These are phyloP conservation scores for Belgica antarctica DNA, from an alignment of 2,888 invertebrate genomes.

Conservation along the genomic window DNA sequence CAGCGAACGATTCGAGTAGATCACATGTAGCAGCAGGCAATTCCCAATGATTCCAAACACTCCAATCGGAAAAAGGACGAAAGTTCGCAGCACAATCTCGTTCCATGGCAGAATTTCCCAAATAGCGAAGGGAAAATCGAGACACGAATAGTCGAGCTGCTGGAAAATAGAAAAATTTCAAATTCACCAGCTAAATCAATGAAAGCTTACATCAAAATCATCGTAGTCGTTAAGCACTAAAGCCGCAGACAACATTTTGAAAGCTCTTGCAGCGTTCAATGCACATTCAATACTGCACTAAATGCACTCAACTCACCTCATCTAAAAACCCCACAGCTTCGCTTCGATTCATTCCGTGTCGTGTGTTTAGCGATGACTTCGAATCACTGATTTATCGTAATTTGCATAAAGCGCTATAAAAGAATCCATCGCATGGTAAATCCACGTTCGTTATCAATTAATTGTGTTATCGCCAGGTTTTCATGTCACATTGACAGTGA, in stretches of 20 bases:
- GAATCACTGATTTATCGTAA: not conserved
- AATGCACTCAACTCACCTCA: slow-evolving; percentile 3
- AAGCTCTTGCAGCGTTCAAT: not conserved
- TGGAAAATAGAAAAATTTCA: not conserved
- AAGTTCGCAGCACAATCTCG: slow-evolving; percentile 63
- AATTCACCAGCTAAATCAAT: not conserved
- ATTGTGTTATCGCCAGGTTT: not conserved
- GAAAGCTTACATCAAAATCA: not conserved
- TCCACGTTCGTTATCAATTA: not conserved
- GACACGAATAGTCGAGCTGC: slow-evolving; percentile 24
- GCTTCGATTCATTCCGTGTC: not conserved
- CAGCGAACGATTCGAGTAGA: slow-evolving; percentile 63
- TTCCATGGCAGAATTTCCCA: slow-evolving; percentile 63
- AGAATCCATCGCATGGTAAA: too few species aligned
- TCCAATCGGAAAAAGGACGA: slow-evolving; percentile 62
- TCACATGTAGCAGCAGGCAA: slow-evolving; percentile 62
- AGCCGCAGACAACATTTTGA: too few species aligned
- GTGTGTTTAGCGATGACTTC: not conserved
- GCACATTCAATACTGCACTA: not conserved
- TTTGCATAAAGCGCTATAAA: too few species aligned
- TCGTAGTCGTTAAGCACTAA: too few species aligned
- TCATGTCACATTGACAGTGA: too few species aligned
- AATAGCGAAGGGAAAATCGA: slow-evolving; percentile 62
- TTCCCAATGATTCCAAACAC: slow-evolving; percentile 66
- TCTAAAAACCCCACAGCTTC: not conserved